A percentile compares a stretch with the other conserved stretches of the same genome.
These are phyloP conservation scores for Pelvicachromis taeniatus DNA, from an alignment of 2,113 vertebrate species.

Conservation along the genomic window DNA sequence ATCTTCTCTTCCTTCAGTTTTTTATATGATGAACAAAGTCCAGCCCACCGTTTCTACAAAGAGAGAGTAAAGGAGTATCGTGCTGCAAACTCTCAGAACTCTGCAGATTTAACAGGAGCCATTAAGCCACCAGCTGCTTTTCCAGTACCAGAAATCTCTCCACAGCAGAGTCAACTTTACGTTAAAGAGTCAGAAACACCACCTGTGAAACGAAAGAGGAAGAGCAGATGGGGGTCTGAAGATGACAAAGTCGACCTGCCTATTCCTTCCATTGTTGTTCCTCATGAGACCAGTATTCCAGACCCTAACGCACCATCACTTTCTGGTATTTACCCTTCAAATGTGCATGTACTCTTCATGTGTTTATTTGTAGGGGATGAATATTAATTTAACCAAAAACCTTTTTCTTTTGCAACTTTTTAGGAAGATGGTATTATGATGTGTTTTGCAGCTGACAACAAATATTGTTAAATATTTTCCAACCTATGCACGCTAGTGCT, in stretches of 20 bases:
- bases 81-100: slow-evolving; percentile 46
- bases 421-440: neutral
- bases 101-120: neutral
- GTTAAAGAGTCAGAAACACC: slow-evolving; percentile 12
- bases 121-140: slow-evolving; percentile 41
- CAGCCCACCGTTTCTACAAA: slow-evolving; percentile 82
- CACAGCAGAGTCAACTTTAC: slow-evolving; percentile 31
- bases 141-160: neutral
- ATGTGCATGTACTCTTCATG: neutral
- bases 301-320: slow-evolving; percentile 54
- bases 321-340: slow-evolving; percentile 53
- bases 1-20: slow-evolving; percentile 73
- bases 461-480: neutral
- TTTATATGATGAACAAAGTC: slow-evolving; percentile 86
- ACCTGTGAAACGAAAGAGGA: slow-evolving; percentile 84
- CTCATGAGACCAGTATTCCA: slow-evolving; percentile 54
- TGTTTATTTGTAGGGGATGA: neutral
- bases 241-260: slow-evolving; percentile 88
- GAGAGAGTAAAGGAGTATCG: slow-evolving; percentile 85
- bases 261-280: slow-evolving; percentile 52
- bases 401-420: neutral
- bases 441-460: neutral
- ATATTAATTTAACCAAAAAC: neutral
- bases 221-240: slow-evolving; percentile 94
- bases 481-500: neutral